Base-by-base conservation (phyloP, 2,888 invertebrate genomes). In the Lobophora halterata region DNA sequence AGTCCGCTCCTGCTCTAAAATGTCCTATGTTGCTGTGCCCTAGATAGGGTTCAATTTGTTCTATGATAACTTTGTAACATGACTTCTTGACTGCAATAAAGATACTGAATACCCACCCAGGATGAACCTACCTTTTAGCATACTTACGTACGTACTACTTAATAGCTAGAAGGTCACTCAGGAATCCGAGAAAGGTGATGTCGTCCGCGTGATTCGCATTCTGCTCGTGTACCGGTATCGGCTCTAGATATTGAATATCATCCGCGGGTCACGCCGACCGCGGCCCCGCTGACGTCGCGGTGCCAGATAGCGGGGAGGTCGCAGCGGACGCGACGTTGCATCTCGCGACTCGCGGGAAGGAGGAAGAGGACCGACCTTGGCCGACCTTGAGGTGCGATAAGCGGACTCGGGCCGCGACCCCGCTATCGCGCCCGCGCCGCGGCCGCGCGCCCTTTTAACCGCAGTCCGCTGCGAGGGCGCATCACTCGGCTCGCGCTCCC, bases 391-490 rank as follows among this genome's bases (percentile, higher is more conserved):
- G 58, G 34, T 25, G 55, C 54, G 80, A 74, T 77, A 76, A 68
- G 58, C 54, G 67, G 43, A 51, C 19, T n/a, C 56, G 65, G 71
- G 77, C 60, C 77, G 69, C 60, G 76, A 76, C 81, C 79, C 78
- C 74, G 64, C 65, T 76, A 74, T 72, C 80, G 58, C 67, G 61
- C n/a, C n/a, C n/a, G n/a, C n/a, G n/a, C n/a, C n/a, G n/a, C n/a
- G n/a, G n/a, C n/a, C n/a, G n/a, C n/a, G n/a, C n/a, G n/a, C 71
- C 58, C 73, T 79, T 71, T 80, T 78, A 80, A 79, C 69, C 64
- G 71, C 52, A 56, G 59, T 31, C 58, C 61, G 52, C 46, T 52
- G 61, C 52, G n/a, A n/a, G n/a, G n/a, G n/a, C 58, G 65, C 65
- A 52, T 64, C 80, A 79, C 67, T 79, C 67, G 44, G 47, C 61